Percentiles rank a stretch among this genome's conserved stretches.
phyloP scores from a whole-genome alignment of 64 coral and sea anemone species.

The Actinia equina region DNA sequence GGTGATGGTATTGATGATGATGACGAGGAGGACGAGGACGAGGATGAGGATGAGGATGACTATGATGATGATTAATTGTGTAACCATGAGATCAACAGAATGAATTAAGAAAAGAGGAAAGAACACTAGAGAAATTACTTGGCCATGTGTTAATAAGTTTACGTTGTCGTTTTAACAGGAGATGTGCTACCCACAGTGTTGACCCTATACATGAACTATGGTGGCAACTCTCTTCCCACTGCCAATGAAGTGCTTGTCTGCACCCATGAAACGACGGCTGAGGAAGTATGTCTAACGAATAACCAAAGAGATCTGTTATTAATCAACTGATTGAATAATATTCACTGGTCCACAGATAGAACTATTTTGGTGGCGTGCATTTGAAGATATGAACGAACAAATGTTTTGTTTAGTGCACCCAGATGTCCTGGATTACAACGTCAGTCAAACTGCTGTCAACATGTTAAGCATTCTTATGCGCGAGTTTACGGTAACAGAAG shows the following conservation, averaged over 20 bases:
- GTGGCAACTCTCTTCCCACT: constrained; percentile 22
- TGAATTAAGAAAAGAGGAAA: too few relatives aligned
- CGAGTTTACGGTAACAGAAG: constrained; percentile 32
- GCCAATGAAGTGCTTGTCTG: constrained; percentile 49
- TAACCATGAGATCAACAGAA: too few relatives aligned
- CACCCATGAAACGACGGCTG: constrained; percentile 37
- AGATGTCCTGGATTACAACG: constrained; percentile 74
- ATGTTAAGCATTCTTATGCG: constrained; percentile 44
- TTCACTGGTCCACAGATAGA: constrained; percentile 51
- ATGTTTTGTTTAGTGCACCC: constrained; percentile 85
- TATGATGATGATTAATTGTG: too few relatives aligned
- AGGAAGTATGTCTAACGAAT: constrained; percentile 31
- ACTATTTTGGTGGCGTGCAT: constrained; percentile 79
- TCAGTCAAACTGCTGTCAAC: constrained; percentile 73
- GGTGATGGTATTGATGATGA: too few relatives aligned
- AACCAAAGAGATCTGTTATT: neutral
- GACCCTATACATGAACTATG: constrained; percentile 45
- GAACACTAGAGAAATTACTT: too few relatives aligned
- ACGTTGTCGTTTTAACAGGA: neutral
- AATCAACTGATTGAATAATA: neutral
- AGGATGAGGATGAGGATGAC: too few relatives aligned
- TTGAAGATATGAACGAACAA: constrained; percentile 46
- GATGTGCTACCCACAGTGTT: constrained; percentile 41
- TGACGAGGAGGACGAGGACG: too few relatives aligned
- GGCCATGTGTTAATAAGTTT: neutral